Percentiles rank a stretch among this genome's conserved stretches.
Conservation (phyloP, 2,113 vertebrate species). For the Erpornis zantholeuca region DNA sequence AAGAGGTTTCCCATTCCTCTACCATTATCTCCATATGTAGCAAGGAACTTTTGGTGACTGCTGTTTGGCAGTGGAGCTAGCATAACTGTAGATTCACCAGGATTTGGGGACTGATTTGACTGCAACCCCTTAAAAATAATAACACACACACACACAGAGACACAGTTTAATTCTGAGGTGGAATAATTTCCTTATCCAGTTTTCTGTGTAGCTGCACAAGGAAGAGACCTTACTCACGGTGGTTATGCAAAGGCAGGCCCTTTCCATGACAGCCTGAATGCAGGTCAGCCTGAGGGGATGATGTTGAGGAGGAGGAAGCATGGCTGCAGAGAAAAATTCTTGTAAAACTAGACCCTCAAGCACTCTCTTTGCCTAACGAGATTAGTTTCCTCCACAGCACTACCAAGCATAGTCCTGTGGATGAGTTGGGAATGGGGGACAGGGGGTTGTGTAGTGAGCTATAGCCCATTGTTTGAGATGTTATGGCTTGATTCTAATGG, state of each 20-base stretch:
- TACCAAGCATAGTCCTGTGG: background rate
- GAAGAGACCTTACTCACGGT: background rate
- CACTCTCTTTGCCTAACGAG: background rate
- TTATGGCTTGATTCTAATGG: background rate
- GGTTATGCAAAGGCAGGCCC: background rate
- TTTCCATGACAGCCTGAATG: background rate
- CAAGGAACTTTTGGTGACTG: background rate
- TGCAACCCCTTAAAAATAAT: background rate
- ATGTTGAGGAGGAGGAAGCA: background rate
- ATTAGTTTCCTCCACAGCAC: background rate
- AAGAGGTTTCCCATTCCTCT: background rate
- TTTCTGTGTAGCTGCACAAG: background rate
- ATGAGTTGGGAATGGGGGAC: background rate
- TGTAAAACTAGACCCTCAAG: conserved; percentile 15
- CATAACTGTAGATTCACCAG: background rate
- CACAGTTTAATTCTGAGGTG: background rate
- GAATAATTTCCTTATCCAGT: background rate
- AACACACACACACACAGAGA: background rate
- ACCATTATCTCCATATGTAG: background rate
- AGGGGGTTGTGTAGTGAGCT: background rate
- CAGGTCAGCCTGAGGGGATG: background rate
- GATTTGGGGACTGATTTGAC: background rate
- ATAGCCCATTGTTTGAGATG: background rate
- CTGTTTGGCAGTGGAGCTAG: background rate
- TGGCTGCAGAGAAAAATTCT: background rate